Conservation (phyloP, 2,797 vertebrate species). For the Simalia tracyae region DNA sequence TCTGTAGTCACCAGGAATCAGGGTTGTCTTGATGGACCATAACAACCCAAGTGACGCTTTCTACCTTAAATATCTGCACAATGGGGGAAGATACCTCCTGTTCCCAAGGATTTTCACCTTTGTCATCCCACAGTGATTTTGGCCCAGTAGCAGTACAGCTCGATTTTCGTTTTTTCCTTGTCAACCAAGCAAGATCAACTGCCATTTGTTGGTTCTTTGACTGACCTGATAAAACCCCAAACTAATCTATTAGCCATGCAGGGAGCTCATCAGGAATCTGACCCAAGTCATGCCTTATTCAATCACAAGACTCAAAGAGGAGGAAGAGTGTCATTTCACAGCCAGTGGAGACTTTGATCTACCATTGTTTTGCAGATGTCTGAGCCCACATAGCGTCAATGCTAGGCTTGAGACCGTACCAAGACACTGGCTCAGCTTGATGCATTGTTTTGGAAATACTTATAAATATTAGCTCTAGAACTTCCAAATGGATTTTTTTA, state of each 20-base stretch:
- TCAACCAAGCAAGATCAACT: neutral
- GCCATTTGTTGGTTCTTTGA: neutral
- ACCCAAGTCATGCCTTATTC: neutral
- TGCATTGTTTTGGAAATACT: neutral
- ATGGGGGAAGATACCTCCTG: neutral
- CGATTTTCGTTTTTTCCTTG: neutral
- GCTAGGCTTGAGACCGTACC: conserved; percentile 41
- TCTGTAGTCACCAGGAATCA: neutral
- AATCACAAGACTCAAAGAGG: conserved; percentile 28
- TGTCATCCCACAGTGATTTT: neutral
- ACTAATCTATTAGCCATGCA: neutral
- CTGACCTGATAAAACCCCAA: neutral
- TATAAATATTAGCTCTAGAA: conserved; percentile 17
- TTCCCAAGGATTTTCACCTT: neutral
- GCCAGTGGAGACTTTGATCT: conserved; percentile 41
- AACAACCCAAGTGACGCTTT: neutral
- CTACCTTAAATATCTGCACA: neutral
- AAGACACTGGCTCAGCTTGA: conserved; percentile 38
- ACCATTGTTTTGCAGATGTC: conserved; percentile 39
- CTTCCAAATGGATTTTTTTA: neutral
- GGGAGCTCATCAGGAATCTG: conserved; percentile 14
- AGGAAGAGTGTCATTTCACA: conserved; percentile 22
- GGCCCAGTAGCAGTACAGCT: neutral
- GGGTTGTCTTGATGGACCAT: neutral
- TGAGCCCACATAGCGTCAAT: conserved; percentile 18